Evolutionary conservation across 1,140 invertebrate species (phyloP).

Genomic region (Saccostrea glomerata): DNA sequence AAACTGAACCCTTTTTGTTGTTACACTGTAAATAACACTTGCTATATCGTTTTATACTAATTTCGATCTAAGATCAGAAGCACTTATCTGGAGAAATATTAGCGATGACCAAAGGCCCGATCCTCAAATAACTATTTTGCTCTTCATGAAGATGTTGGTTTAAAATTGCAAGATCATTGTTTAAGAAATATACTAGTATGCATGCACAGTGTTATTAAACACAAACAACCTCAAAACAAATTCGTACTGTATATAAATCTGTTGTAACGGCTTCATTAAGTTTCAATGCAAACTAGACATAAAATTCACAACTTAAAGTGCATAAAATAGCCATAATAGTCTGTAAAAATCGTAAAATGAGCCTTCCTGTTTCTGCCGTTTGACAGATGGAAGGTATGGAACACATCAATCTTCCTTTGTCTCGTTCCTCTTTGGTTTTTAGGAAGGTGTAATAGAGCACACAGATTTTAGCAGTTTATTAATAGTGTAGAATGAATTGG

Average conservation of each 20-base stretch:
- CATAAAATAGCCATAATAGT: not conserved
- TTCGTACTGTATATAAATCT: not conserved
- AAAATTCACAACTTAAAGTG: not conserved
- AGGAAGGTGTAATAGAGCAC: not conserved
- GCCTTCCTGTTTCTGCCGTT: not conserved
- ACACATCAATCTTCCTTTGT: slow-evolving; percentile 16
- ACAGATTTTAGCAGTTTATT: slow-evolving; percentile 1
- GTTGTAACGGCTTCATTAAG: not conserved
- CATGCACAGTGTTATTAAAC: no score
- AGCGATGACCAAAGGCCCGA: no score
- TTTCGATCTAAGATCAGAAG: no score
- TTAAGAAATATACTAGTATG: no score
- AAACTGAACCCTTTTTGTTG: no score
- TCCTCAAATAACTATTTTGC: no score
- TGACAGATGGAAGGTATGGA: slow-evolving; percentile 7
- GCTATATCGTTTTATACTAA: no score
- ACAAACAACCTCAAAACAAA: not conserved
- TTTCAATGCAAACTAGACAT: not conserved
- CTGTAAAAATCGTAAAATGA: slow-evolving; percentile 1
- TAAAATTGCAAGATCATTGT: no score
- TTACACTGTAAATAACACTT: no score
- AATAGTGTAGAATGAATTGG: not conserved
- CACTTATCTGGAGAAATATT: no score
- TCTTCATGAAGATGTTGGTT: no score
- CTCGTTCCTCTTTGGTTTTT: not conserved